Base-by-base conservation (phyloP, 1,140 invertebrate species). In the Rhynchophorus ferrugineus region DNA sequence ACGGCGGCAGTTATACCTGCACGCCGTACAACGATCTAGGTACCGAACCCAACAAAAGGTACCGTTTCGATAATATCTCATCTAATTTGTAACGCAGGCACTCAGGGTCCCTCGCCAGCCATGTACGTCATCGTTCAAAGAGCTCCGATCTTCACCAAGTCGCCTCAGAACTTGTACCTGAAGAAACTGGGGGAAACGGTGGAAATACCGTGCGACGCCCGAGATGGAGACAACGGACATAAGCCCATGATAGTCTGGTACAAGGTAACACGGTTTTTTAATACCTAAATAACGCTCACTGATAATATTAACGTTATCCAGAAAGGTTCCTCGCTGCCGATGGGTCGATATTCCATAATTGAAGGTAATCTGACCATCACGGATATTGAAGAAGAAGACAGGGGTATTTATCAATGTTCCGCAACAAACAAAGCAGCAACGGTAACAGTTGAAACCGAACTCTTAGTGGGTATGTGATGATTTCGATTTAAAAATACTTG, bases 381-480 rank as follows among this genome's bases (percentile, higher is more conserved):
- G 49, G 78, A 82, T 49, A 78, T 96, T 16, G 76, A 82, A 50
- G 89, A 94, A 70, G 79, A 83, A 49, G 94, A 97, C 73, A 82
- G 91, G 62, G 93, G 93, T 3, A 72, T 85, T 50, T 96, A 95
- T 71, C 87, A 93, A 68, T 98, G 94, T 70, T 82, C 89, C 22
- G 86, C 89, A 1, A 86, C 81, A 54, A 97, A 96, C 72, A 90
- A 93, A 65, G 90, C 93, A 6, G 90, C 89, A n/a, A 90, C 87
- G 7, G 82, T 95, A 20, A 82, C 87, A 1, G 80, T 84, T 1
- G 84, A 89, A 68, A 89, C 91, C 1, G 87, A 93, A 71, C 74
- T 98, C 29, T 22, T 54, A 41, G 51, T 54, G 13, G 51, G 51
- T 54, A 35, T 36, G 14, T 46, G 11, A 39, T 16, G 9, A 17